Evolutionary conservation across 1,140 invertebrate genomes (phyloP), one percentile per base, ranked within the genome.

Genomic region (Trichonephila inaurata): DNA sequence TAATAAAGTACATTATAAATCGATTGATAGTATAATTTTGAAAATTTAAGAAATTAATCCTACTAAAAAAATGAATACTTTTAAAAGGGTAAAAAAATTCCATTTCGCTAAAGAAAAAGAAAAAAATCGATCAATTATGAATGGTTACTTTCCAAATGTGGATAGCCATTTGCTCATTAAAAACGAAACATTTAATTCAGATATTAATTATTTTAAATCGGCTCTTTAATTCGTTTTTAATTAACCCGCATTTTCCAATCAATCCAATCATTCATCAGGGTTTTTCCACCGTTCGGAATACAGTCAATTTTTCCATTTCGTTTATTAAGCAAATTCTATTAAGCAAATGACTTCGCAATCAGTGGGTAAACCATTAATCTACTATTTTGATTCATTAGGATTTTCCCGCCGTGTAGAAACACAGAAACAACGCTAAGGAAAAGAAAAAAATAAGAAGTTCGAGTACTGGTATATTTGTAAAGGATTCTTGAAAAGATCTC

Each of bases 141-240:
- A 24, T 40, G 33, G 24, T 33, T 33, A 18, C 33, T 77, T 77
- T 10, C 72, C 16, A 6, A 3, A 77, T 12, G 33, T 3, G 72
- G 33, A 40, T 16, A 77, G 14, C 28, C 28, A 33, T 77, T 77
- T 77, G 0, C 72, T 77, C 72, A 77, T 77, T 77, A 77, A 77
- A 77, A 77, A 77, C 33, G 72, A 77, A 77, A 77, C 72, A 77
- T 40, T 77, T 77, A 40, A 77, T 77, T 77, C 14, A 40, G 33
- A 77, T 77, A 85, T 33, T 85, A 85, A 85, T 85, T 85, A 85
- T 85, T 85, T 85, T 85, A 85, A 85, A 60, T 85, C 18, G 16
- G 28, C 12, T 33, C 14, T 77, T 77, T 85, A 28, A 28, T 60
- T 85, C 51, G 18, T 33, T 61, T 85, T 85, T 85, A 60, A 85